phyloP scores from a whole-genome alignment of 2,888 invertebrate species.

The Apeira syringaria region DNA sequence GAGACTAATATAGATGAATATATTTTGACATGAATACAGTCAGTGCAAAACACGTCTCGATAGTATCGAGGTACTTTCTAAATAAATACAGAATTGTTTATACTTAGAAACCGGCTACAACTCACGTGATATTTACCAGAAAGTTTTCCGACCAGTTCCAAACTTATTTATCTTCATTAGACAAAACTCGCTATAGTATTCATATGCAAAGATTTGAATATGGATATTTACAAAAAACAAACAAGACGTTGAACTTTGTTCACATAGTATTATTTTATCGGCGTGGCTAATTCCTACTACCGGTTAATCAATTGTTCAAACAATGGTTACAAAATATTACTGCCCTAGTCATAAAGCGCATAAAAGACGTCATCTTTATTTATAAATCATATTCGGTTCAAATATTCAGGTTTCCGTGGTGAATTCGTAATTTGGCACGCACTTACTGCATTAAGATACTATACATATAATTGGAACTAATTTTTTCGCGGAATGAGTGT shows the following conservation, averaged over 20 bases:
- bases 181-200: no score
- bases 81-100: no score
- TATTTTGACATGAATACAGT: no score
- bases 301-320: background rate
- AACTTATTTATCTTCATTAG: no score
- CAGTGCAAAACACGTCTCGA: no score
- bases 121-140: no score
- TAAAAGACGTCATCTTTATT: background rate
- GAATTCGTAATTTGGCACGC: constrained; percentile 1
- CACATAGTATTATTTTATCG: background rate
- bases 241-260: constrained; percentile 1
- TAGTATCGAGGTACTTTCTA: no score
- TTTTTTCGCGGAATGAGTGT: background rate
- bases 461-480: constrained; percentile 4
- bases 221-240: background rate
- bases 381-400: background rate
- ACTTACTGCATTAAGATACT: background rate
- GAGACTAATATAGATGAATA: no score
- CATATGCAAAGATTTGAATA: no score
- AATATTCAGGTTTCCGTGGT: background rate
- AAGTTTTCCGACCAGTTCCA: no score
- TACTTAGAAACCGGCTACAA: no score
- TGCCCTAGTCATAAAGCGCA: background rate
- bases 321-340: background rate
- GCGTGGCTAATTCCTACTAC: no score